These are phyloP conservation scores for Ips typographus DNA, from an alignment of 1,140 invertebrate genomes.

Conservation along the genomic window DNA sequence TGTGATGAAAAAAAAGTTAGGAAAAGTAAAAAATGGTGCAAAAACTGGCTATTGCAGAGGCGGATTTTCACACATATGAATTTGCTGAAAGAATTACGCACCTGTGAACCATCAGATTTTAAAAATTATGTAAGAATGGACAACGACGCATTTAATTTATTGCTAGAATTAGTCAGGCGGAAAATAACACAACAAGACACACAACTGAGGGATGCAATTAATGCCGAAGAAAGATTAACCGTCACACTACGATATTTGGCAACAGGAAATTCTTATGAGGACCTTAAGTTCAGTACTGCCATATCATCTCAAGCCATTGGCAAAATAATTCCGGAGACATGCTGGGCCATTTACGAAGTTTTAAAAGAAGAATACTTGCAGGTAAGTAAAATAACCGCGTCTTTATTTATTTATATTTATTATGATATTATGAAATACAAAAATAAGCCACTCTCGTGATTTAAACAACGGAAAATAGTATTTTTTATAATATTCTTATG, in stretches of 20 bases:
- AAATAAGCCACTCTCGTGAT: too few species aligned
- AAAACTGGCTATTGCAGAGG: not conserved
- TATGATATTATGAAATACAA: too few species aligned
- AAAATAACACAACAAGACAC: slow-evolving; percentile 1
- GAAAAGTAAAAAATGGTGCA: not conserved
- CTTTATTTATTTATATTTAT: too few species aligned
- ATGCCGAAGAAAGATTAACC: not conserved
- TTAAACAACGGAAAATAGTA: too few species aligned
- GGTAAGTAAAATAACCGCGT: too few species aligned
- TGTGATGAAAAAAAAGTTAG: too few species aligned
- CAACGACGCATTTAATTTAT: slow-evolving; percentile 18
- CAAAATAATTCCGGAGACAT: not conserved
- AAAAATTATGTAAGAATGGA: slow-evolving; percentile 46
- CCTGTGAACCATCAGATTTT: slow-evolving; percentile 35
- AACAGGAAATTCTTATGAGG: too few species aligned
- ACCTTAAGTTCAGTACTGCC: not conserved
- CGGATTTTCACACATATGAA: not conserved
- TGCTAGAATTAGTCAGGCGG: not conserved
- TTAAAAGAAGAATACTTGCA: slow-evolving; percentile 1
- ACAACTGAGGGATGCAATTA: not conserved
- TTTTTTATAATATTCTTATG: too few species aligned
- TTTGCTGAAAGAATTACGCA: not conserved
- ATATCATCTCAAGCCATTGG: not conserved
- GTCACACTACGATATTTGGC: too few species aligned
- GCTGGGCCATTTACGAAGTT: not conserved